These are phyloP conservation scores for Conger conger DNA, from an alignment of 2,113 vertebrate genomes.

Conservation along the genomic window DNA sequence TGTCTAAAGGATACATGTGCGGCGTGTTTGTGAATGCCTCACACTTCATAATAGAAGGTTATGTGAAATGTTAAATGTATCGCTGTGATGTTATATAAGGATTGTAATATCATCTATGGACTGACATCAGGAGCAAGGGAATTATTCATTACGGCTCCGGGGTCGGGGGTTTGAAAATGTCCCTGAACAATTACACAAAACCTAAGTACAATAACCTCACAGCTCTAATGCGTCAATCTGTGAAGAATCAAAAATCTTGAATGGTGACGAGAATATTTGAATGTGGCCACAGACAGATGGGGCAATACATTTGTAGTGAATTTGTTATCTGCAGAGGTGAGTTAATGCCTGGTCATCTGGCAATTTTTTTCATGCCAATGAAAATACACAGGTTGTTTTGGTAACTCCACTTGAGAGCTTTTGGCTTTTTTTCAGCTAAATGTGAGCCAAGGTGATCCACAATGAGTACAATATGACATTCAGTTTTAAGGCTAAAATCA, in stretches of 20 bases:
- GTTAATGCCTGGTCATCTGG: constrained; percentile 11
- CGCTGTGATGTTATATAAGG: neutral
- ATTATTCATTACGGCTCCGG: constrained; percentile 6
- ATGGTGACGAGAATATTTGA: neutral
- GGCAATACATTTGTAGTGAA: neutral
- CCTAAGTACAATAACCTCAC: neutral
- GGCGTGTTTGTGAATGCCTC: neutral
- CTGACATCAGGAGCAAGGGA: neutral
- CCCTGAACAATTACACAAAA: neutral
- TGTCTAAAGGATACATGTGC: neutral
- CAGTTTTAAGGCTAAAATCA: neutral
- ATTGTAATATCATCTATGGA: neutral
- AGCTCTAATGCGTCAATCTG: neutral
- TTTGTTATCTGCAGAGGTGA: neutral
- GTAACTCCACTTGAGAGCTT: neutral
- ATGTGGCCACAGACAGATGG: neutral
- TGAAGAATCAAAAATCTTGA: neutral
- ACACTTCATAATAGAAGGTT: constrained; percentile 24
- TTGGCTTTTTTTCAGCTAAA: neutral
- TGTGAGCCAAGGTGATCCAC: neutral
- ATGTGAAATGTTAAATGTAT: constrained; percentile 20
- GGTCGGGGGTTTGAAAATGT: neutral
- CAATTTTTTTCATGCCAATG: neutral
- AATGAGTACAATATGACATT: neutral
- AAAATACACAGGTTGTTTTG: neutral